Evolutionary conservation across 1,140 invertebrate genomes (phyloP).

Genomic region (Drosophila neocordata): DNA sequence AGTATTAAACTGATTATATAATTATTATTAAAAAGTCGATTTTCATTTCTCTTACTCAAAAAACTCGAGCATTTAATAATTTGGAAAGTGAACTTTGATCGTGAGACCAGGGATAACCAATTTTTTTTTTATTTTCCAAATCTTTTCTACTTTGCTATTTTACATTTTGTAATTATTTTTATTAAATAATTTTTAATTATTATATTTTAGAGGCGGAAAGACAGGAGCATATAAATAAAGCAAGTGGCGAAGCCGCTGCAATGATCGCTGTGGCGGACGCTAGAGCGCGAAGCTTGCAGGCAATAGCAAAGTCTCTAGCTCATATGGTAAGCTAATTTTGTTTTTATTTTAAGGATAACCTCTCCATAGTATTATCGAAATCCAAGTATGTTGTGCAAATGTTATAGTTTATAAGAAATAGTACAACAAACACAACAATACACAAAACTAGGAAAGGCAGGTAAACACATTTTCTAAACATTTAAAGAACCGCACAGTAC

Average conservation of each 20-base stretch:
- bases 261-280: conserved; percentile 93
- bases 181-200: neutral
- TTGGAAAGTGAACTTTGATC: neutral
- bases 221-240: conserved; percentile 94
- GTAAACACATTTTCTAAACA: neutral
- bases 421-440: neutral
- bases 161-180: too few relatives aligned
- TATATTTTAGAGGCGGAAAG: conserved; percentile 89
- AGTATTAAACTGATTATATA: neutral
- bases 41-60: too few relatives aligned
- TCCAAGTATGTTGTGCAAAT: conserved; percentile 4
- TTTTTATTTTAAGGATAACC: too few relatives aligned
- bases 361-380: neutral
- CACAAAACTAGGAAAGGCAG: too few relatives aligned
- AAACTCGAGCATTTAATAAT: too few relatives aligned
- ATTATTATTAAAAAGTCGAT: too few relatives aligned
- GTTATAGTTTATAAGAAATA: neutral
- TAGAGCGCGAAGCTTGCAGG: conserved; percentile 89
- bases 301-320: conserved; percentile 88
- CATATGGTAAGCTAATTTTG: conserved; percentile 78
- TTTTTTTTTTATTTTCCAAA: too few relatives aligned
- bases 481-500: neutral
- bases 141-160: too few relatives aligned
- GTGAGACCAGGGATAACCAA: too few relatives aligned
- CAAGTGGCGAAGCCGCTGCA: conserved; percentile 93